A percentile compares a stretch with the other conserved stretches of the same genome.
phyloP scores from a whole-genome alignment of 2,888 invertebrate species.

The Cosmopolites sordidus region DNA sequence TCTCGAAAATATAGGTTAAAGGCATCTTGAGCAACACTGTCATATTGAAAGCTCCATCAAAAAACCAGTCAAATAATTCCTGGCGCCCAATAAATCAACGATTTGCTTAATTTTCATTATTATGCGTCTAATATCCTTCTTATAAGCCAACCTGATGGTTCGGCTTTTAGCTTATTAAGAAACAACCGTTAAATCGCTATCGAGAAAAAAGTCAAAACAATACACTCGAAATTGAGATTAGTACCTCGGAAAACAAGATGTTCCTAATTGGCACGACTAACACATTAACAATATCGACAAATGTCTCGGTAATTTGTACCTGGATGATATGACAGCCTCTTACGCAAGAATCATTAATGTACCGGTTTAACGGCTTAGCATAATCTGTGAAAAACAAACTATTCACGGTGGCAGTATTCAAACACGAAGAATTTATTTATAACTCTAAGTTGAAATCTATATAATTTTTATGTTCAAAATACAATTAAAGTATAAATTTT shows the following conservation, averaged over 20 bases:
- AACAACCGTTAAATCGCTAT: not conserved
- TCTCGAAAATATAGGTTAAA: no score
- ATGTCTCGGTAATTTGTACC: not conserved
- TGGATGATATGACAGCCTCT: no score
- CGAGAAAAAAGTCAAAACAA: not conserved
- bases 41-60: not conserved
- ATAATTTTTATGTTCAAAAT: no score
- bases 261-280: not conserved
- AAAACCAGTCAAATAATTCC: not conserved
- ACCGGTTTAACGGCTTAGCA: no score
- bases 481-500: no score
- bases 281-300: not conserved
- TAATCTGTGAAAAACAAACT: no score
- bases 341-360: no score
- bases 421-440: no score
- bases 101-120: not conserved
- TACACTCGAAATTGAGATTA: not conserved
- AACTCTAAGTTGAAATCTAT: no score
- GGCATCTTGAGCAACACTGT: no score
- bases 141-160: not conserved
- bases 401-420: no score
- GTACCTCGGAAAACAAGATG: not conserved
- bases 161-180: not conserved
- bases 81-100: not conserved
- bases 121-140: not conserved